Percentiles rank a stretch among this genome's conserved stretches.
Evolutionary conservation across 2,888 invertebrate species (phyloP).

Genomic region (Pemphredon lugubris): DNA sequence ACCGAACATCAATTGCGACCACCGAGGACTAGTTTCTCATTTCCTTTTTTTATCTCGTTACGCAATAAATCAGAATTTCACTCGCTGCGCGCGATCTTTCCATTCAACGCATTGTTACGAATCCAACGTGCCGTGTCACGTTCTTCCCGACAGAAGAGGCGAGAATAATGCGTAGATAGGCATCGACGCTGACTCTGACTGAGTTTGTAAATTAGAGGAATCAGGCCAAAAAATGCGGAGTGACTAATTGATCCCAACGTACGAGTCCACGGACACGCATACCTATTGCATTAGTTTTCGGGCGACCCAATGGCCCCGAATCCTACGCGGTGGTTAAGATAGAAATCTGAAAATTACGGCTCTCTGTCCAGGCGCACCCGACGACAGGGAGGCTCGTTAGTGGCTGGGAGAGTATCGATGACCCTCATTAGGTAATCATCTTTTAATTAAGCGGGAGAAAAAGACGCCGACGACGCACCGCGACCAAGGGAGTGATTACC

Average conservation of each 20-base stretch:
- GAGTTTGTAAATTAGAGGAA: constrained; percentile 30
- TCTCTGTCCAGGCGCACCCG: constrained; percentile 32
- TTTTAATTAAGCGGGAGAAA: constrained; percentile 68
- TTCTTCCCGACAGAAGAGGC: not conserved
- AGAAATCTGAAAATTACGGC: constrained; percentile 51
- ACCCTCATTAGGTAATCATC: constrained; percentile 73
- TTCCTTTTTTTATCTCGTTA: too few relatives aligned
- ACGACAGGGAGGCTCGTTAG: constrained; percentile 55
- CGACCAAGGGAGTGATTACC: constrained; percentile 58
- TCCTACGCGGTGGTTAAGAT: constrained; percentile 22
- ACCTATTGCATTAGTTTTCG: constrained; percentile 15
- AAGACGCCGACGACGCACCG: constrained; percentile 47
- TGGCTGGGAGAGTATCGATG: constrained; percentile 60
- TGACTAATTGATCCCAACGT: constrained; percentile 36
- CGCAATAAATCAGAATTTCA: too few relatives aligned
- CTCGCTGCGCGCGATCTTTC: too few relatives aligned
- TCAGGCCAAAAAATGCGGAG: constrained; percentile 21
- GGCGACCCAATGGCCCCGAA: constrained; percentile 5
- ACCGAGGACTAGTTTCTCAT: not conserved
- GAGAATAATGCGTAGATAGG: not conserved
- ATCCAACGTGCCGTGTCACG: not conserved
- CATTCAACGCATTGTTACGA: too few relatives aligned
- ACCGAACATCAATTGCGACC: constrained; percentile 5
- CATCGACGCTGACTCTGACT: constrained; percentile 4
- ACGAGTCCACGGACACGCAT: constrained; percentile 9